Base-by-base conservation (phyloP, 2,797 vertebrate genomes). In the Pipistrellus pygmaeus region DNA sequence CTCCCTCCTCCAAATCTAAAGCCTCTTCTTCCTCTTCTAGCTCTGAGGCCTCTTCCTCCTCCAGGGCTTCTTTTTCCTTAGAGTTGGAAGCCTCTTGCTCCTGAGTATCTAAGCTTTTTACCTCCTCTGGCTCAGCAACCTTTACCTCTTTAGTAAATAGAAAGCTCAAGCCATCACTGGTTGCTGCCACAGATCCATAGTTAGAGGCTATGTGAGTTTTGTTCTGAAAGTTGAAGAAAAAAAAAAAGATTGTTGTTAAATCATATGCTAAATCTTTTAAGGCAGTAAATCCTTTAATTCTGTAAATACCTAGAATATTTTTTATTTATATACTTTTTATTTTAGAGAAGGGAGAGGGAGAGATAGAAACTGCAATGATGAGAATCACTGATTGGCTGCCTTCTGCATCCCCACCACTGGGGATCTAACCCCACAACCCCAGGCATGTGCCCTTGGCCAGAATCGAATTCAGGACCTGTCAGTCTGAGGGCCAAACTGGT, bases 61-160 rank as follows among this genome's bases (percentile, higher is more conserved):
- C 8, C 2, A 41, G 17, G 41, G 18, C 20, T 75, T 69, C 73
- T 6, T 73, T 72, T 25, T 51, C 51, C 8, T 80, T 53, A 38
- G 32, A 7, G 35, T 62, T 44, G 21, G n/a, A 69, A 86, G 30
- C 62, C 27, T 80, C 35, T 35, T 82, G 30, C n/a, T 76, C 32
- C 1, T 8, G 32, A 32, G 10, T 44, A 17, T 60, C 68, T 51
- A 75, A 76, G n/a, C 17, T 88, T 72, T 78, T 89, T n/a, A 8
- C 23, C 21, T 76, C 69, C 5, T 64, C 53, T 41, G 77, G 35
- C 21, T 83, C 35, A 68, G 46, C 51, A 41, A 90, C 17, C 11
- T 94, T 88, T 32, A 96, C 93, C 51, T 96, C 93, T 76, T 82
- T 88, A 93, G 90, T 32, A 62, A 96, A 95, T 0, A 94, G 53